These are phyloP conservation scores for Capreolus pygargus DNA, from an alignment of 2,113 vertebrate species.

Conservation along the genomic window DNA sequence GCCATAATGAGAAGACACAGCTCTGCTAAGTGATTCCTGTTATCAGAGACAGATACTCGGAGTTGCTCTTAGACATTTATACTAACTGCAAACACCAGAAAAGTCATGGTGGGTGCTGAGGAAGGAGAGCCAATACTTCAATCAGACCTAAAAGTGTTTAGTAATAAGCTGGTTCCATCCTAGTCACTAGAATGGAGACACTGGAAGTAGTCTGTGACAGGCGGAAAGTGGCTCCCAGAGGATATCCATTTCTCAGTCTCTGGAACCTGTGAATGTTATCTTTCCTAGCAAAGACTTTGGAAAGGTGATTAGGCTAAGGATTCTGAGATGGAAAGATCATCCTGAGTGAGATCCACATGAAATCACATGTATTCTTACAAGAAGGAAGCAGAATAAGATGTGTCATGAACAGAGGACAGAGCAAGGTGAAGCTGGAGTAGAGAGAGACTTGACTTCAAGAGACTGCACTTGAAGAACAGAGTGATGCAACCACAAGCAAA, in stretches of 20 bases:
- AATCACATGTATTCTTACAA: not conserved
- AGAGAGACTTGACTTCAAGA: not conserved
- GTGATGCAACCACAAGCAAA: not conserved
- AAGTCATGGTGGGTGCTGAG: not conserved
- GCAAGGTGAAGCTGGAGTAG: not conserved
- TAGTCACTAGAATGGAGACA: not conserved
- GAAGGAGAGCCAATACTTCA: not conserved
- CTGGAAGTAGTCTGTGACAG: not conserved
- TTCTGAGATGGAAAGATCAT: not conserved
- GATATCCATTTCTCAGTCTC: not conserved
- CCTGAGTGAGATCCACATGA: not conserved
- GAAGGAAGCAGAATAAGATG: not conserved
- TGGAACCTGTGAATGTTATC: not conserved
- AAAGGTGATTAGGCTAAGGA: not conserved
- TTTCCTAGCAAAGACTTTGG: not conserved
- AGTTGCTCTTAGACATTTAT: not conserved
- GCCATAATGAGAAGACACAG: not conserved
- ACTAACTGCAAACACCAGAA: not conserved
- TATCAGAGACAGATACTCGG: not conserved
- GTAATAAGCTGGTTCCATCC: not conserved
- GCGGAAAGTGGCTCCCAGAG: not conserved
- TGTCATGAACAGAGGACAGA: not conserved
- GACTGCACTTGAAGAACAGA: not conserved
- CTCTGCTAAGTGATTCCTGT: not conserved
- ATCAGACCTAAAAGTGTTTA: not conserved